These are phyloP conservation scores for Eufriesea mexicana DNA, from an alignment of 1,140 invertebrate species.

Conservation along the genomic window DNA sequence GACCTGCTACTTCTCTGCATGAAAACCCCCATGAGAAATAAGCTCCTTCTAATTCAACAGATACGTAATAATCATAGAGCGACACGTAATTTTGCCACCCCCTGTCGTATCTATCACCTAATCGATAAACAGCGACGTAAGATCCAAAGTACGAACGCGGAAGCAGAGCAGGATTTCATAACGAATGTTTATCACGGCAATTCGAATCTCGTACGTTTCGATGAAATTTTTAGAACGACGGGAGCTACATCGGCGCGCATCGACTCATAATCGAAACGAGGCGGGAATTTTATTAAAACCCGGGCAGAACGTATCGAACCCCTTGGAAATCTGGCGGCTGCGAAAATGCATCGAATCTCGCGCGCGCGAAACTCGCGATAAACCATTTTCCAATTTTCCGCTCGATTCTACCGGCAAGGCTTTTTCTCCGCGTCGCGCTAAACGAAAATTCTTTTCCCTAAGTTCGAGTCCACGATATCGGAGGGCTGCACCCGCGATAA, in stretches of 20 bases:
- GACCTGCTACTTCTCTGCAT: too few relatives aligned
- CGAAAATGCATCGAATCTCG: slow-evolving; percentile 29
- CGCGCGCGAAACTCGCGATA: slow-evolving; percentile 32
- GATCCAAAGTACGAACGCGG: too few relatives aligned
- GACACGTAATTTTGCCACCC: too few relatives aligned
- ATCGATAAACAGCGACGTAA: too few relatives aligned
- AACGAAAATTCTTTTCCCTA: slow-evolving; percentile 60
- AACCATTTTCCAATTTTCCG: slow-evolving; percentile 50
- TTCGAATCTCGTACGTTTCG: background rate
- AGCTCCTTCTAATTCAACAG: too few relatives aligned
- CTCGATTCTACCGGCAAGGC: slow-evolving; percentile 25
- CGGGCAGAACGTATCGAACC: slow-evolving; percentile 1
- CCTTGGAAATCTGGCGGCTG: slow-evolving; percentile 4
- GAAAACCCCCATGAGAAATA: too few relatives aligned
- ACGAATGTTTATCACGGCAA: background rate
- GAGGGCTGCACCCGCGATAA: slow-evolving; percentile 38
- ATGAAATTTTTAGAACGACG: background rate
- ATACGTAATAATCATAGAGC: too few relatives aligned
- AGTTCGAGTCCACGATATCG: slow-evolving; percentile 48
- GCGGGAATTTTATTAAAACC: slow-evolving; percentile 23
- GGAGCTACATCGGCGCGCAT: background rate
- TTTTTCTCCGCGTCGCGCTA: background rate
- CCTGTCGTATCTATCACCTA: too few relatives aligned
- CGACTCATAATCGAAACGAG: slow-evolving; percentile 10
- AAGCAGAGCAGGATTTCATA: too few relatives aligned